Percentiles rank a stretch among this genome's conserved stretches.
Evolutionary conservation across 1,140 invertebrate genomes (phyloP).

Genomic region (Zaprionus capensis): DNA sequence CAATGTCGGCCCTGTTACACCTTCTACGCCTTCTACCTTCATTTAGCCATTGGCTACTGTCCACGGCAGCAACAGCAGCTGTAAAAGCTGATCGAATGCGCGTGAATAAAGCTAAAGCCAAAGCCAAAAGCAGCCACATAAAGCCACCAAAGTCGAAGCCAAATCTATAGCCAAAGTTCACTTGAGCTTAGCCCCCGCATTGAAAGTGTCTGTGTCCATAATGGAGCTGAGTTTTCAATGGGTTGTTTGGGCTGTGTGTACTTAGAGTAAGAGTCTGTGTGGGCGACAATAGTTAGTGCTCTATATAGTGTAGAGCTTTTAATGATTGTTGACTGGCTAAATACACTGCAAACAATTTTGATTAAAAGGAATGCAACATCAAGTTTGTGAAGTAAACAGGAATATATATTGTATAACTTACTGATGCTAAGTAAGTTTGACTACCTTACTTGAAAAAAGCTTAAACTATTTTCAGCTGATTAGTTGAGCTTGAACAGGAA

Average conservation of each 20-base stretch:
- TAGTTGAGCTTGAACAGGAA: too few relatives aligned
- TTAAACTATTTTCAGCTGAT: too few relatives aligned
- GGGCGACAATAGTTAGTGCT: not conserved
- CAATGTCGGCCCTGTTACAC: constrained; percentile 47
- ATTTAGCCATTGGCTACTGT: constrained; percentile 7
- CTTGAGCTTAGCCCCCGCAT: constrained; percentile 20
- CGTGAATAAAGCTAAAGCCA: constrained; percentile 13
- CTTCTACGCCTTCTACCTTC: not conserved
- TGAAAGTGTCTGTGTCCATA: constrained; percentile 3
- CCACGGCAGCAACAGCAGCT: constrained; percentile 2
- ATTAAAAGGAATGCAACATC: not conserved
- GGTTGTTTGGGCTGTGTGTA: not conserved
- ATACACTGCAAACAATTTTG: not conserved
- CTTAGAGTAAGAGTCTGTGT: not conserved
- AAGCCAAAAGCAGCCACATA: constrained; percentile 2
- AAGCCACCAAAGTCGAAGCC: constrained; percentile 9
- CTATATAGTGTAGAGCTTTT: not conserved
- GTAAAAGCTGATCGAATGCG: constrained; percentile 5
- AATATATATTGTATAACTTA: not conserved
- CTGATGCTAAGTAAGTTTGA: too few relatives aligned
- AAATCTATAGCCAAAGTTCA: constrained; percentile 12
- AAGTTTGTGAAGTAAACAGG: not conserved
- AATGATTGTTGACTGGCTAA: not conserved
- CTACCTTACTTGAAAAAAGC: too few relatives aligned
- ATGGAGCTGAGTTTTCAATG: constrained; percentile 19